phyloP scores from a whole-genome alignment of 2,113 vertebrate species.

The Merops nubicus region DNA sequence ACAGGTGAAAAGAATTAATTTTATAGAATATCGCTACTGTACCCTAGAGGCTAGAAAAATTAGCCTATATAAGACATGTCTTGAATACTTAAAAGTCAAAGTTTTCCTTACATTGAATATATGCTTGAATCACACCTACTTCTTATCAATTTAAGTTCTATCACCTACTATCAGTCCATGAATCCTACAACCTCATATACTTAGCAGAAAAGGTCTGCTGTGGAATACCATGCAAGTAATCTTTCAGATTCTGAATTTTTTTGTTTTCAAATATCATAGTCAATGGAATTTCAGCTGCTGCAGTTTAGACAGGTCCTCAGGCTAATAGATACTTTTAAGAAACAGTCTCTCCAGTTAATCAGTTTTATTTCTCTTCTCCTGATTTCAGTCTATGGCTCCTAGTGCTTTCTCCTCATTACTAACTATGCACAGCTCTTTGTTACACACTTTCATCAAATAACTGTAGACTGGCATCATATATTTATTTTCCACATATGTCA shows the following conservation, averaged over 20 bases:
- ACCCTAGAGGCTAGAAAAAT: not conserved
- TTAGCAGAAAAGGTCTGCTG: not conserved
- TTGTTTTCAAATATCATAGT: not conserved
- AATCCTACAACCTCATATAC: not conserved
- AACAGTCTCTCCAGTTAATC: not conserved
- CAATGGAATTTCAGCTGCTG: not conserved
- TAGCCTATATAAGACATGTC: not conserved
- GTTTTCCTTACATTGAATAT: not conserved
- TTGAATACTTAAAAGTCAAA: not conserved
- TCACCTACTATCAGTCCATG: not conserved
- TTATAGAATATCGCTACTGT: not conserved
- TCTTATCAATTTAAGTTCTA: not conserved
- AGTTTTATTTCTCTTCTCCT: not conserved
- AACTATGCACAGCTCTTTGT: not conserved
- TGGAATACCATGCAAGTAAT: not conserved
- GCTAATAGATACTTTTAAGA: not conserved
- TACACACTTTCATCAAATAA: not conserved
- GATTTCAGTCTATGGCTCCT: not conserved
- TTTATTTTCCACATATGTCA: not conserved
- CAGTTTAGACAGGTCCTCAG: not conserved
- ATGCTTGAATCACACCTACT: not conserved
- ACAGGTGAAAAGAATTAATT: not conserved
- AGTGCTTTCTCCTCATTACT: not conserved
- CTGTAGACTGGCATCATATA: fast-evolving
- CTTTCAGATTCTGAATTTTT: not conserved